phyloP scores from a whole-genome alignment of 2,888 invertebrate species.

The Parnassius glacialis region DNA sequence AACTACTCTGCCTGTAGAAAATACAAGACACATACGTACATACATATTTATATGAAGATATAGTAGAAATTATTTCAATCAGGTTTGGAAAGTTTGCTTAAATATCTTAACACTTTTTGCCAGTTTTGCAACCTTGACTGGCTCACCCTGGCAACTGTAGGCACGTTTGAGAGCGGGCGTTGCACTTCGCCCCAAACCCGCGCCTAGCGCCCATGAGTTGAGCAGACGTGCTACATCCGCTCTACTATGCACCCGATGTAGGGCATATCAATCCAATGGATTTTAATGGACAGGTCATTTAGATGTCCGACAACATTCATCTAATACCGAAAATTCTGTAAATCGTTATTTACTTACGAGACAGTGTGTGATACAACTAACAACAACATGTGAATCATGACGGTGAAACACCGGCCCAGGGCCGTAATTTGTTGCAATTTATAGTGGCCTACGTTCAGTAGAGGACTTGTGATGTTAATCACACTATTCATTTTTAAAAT shows the following conservation, averaged over 20 bases:
- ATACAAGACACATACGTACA: constrained; percentile 19
- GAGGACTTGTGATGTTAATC: no score
- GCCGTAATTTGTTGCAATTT: no score
- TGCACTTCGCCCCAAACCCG: constrained; percentile 55
- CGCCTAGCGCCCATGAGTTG: constrained; percentile 74
- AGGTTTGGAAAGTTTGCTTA: constrained; percentile 59
- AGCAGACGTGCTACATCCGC: constrained; percentile 24
- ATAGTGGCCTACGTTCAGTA: no score
- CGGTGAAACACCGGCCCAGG: no score
- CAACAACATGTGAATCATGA: no score
- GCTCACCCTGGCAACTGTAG: constrained; percentile 70
- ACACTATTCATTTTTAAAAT: no score
- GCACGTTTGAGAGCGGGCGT: constrained; percentile 59
- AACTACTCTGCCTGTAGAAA: no score
- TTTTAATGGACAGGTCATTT: neutral
- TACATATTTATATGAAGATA: constrained; percentile 30
- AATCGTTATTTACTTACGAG: no score
- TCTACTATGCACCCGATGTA: constrained; percentile 16
- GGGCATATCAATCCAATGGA: constrained; percentile 5
- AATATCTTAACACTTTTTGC: constrained; percentile 59
- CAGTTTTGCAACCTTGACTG: constrained; percentile 72
- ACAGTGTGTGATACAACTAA: no score
- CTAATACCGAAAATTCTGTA: no score
- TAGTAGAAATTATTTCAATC: constrained; percentile 56
- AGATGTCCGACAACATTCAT: neutral